phyloP scores from a whole-genome alignment of 2,797 vertebrate genomes.

The Pseudochaenichthys georgianus region DNA sequence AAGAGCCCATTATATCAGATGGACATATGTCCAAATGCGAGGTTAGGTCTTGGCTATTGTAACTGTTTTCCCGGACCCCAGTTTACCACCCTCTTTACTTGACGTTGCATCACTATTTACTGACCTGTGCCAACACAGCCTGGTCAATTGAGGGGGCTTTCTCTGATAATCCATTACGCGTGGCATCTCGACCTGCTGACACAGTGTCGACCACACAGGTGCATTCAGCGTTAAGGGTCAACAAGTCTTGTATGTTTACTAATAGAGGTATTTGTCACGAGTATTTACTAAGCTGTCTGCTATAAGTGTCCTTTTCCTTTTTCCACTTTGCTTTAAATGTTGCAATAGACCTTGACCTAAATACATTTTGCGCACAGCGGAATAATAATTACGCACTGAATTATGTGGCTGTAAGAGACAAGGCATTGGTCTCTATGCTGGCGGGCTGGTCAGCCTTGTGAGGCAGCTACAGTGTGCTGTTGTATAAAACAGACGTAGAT shows the following conservation, averaged over 20 bases:
- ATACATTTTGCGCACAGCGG: conserved; percentile 37
- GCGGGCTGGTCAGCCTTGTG: background rate
- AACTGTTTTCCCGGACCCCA: conserved; percentile 25
- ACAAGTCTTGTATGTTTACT: conserved; percentile 66
- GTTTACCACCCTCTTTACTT: conserved; percentile 19
- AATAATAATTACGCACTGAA: conserved; percentile 34
- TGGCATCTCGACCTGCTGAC: conserved; percentile 73
- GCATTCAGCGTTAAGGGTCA: conserved; percentile 62
- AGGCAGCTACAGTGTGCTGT: background rate
- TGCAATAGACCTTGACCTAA: conserved; percentile 23
- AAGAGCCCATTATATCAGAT: background rate
- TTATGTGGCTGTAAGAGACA: background rate
- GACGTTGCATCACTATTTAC: conserved; percentile 30
- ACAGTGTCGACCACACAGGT: conserved; percentile 74
- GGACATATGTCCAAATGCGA: conserved; percentile 8
- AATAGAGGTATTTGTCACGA: conserved; percentile 65
- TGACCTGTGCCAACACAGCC: conserved; percentile 45
- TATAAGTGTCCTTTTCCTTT: conserved; percentile 63
- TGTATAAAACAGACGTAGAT: background rate
- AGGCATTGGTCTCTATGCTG: background rate
- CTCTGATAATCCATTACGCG: conserved; percentile 74
- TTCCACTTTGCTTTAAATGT: conserved; percentile 43
- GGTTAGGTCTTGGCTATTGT: background rate
- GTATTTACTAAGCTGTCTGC: conserved; percentile 69
- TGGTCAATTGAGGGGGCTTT: conserved; percentile 33